Conservation (phyloP, 2,113 vertebrate genomes). For the Lamprotornis superbus region DNA sequence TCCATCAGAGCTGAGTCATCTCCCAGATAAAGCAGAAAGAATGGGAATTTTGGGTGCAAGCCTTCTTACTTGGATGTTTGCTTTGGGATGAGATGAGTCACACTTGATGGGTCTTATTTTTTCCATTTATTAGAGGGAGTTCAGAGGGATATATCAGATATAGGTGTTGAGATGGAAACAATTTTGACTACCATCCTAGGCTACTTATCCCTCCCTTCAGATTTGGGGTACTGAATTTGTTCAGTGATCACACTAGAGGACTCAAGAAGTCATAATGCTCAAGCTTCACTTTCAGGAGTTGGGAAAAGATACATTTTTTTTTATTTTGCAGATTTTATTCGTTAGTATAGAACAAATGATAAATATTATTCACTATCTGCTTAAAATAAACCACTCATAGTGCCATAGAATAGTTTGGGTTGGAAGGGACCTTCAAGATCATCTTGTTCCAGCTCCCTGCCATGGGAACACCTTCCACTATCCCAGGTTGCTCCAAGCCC, state of each 20-base stretch:
- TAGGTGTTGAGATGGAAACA: not conserved
- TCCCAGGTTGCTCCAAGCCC: not conserved
- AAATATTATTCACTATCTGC: not conserved
- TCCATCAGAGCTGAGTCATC: not conserved
- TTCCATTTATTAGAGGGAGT: not conserved
- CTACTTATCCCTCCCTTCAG: not conserved
- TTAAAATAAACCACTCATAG: not conserved
- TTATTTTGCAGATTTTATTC: not conserved
- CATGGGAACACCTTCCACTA: accelerated
- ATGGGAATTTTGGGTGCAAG: not conserved
- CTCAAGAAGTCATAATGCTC: not conserved
- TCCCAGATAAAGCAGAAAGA: not conserved
- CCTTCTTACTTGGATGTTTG: not conserved
- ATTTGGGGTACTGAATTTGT: not conserved
- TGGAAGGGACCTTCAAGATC: not conserved
- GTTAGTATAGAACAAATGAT: accelerated
- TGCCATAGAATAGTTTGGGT: not conserved
- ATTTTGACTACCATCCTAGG: too few species aligned
- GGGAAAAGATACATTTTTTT: not conserved
- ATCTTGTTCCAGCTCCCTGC: accelerated
- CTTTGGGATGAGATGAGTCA: not conserved
- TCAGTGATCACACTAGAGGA: not conserved
- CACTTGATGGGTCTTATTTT: not conserved
- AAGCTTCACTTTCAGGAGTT: not conserved
- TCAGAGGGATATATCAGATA: not conserved